These are phyloP conservation scores for Nomada hirtipes DNA, from an alignment of 2,888 invertebrate species.

Conservation along the genomic window DNA sequence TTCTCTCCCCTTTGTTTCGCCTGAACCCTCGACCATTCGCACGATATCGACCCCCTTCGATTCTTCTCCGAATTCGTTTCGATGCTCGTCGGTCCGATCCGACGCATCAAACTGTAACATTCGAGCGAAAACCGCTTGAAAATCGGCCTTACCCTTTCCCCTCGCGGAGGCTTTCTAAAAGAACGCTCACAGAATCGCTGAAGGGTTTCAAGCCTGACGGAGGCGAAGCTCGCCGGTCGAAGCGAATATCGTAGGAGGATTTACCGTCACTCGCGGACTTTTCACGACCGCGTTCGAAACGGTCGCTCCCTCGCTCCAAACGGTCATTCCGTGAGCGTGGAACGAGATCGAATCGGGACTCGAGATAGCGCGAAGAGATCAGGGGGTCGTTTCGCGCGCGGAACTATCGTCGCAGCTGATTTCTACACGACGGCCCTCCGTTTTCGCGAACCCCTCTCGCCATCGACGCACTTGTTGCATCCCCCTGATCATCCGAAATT, in stretches of 20 bases:
- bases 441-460: neutral
- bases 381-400: neutral
- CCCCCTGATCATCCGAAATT: neutral
- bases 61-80: slow-evolving; percentile 17
- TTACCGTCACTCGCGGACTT: neutral
- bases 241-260: neutral
- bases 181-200: slow-evolving; percentile 30
- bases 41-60: slow-evolving; percentile 7
- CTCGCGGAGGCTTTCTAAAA: neutral
- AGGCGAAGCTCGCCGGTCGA: neutral
- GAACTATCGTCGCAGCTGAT: neutral
- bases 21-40: slow-evolving; percentile 9
- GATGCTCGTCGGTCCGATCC: slow-evolving; percentile 43
- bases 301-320: neutral
- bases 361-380: neutral
- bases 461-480: slow-evolving; percentile 52
- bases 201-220: neutral
- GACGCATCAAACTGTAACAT: slow-evolving; percentile 64
- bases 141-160: too few species aligned
- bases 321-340: neutral
- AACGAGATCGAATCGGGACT: neutral
- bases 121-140: slow-evolving; percentile 26
- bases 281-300: too few species aligned
- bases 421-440: neutral
- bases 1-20: slow-evolving; percentile 18